Evolutionary conservation across 2,797 vertebrate genomes (phyloP).

Genomic region (Chaunax sp.): DNA sequence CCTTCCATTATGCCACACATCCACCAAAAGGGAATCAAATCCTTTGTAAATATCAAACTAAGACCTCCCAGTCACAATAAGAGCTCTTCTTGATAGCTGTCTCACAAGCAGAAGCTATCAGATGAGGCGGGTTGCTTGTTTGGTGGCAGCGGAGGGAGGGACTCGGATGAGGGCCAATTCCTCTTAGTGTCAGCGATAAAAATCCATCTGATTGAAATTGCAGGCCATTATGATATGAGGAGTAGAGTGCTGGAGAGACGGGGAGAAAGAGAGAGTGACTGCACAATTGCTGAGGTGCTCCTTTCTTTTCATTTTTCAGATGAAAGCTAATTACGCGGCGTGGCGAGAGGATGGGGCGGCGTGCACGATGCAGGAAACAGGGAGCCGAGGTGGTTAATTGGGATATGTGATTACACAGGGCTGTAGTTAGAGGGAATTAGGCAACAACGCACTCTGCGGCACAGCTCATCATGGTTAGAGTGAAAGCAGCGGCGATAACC

Average conservation of each 20-base stretch:
- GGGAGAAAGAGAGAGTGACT: slow-evolving; percentile 80
- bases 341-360: slow-evolving; percentile 86
- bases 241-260: slow-evolving; percentile 59
- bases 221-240: slow-evolving; percentile 91
- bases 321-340: slow-evolving; percentile 99
- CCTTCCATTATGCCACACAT: slow-evolving; percentile 34
- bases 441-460: slow-evolving; percentile 96
- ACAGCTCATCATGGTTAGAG: slow-evolving; percentile 92
- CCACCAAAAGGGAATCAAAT: slow-evolving; percentile 50
- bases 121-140: slow-evolving; percentile 62
- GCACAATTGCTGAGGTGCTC: slow-evolving; percentile 95
- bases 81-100: slow-evolving; percentile 59
- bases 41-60: slow-evolving; percentile 69
- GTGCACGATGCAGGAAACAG: slow-evolving; percentile 86
- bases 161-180: slow-evolving; percentile 88
- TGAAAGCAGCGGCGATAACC: slow-evolving; percentile 89
- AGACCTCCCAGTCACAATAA: slow-evolving; percentile 66
- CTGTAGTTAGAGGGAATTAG: slow-evolving; percentile 98
- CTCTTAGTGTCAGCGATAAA: slow-evolving; percentile 94
- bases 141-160: slow-evolving; percentile 47
- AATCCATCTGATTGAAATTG: slow-evolving; percentile 99
- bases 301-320: slow-evolving; percentile 88
- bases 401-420: slow-evolving; percentile 99
- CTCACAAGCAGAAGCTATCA: slow-evolving; percentile 60
- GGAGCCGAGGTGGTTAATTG: slow-evolving; percentile 96